These are phyloP conservation scores for Loris lydekkerianus DNA, from an alignment of 2,797 vertebrate species.

Conservation along the genomic window DNA sequence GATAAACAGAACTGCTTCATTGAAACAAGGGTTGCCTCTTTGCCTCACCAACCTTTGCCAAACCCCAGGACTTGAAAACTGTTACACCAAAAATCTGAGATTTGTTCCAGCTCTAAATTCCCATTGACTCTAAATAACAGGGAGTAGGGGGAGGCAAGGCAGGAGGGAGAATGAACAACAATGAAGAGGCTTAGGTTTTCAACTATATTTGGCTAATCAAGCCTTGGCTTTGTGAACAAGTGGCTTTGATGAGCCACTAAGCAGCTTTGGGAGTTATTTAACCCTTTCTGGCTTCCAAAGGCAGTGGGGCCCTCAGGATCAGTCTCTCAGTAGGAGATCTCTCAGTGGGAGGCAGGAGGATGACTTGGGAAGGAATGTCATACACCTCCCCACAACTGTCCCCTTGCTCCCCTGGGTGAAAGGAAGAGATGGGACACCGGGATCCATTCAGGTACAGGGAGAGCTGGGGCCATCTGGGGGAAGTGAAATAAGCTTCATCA, in stretches of 20 bases:
- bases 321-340: neutral
- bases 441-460: neutral
- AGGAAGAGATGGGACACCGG: neutral
- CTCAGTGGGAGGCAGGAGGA: neutral
- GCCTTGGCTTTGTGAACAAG: neutral
- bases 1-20: neutral
- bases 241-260: neutral
- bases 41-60: neutral
- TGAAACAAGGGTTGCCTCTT: neutral
- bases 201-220: neutral
- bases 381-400: neutral
- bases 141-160: accelerated
- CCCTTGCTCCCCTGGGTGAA: neutral
- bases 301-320: neutral
- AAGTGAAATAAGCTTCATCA: neutral
- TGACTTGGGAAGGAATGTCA: neutral
- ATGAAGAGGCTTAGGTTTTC: neutral
- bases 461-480: neutral
- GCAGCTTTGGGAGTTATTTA: neutral
- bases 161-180: neutral
- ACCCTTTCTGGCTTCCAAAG: neutral
- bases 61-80: neutral
- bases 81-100: neutral
- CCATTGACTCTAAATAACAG: neutral
- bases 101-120: neutral